Conservation (phyloP, 2,113 vertebrate genomes). For the Neotragus moschatus region DNA sequence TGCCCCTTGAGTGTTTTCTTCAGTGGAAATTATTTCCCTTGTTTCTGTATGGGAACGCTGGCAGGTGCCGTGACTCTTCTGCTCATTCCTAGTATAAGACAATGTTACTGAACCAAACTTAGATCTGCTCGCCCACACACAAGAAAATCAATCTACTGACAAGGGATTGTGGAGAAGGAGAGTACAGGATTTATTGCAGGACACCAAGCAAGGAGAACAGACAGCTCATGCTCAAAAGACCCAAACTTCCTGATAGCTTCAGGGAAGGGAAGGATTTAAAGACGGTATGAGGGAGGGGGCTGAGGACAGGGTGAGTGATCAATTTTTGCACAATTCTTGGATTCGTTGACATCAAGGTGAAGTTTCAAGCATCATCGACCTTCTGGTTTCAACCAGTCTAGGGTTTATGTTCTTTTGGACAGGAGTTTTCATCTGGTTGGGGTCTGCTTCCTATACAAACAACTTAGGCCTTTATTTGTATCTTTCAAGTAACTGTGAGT, state of each 20-base stretch:
- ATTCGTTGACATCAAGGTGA: background rate
- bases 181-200: background rate
- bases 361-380: background rate
- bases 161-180: background rate
- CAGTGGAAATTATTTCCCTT: background rate
- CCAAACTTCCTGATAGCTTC: background rate
- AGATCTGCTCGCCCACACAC: fast-evolving
- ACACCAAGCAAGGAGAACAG: background rate
- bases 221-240: background rate
- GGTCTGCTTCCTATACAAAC: background rate
- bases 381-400: background rate
- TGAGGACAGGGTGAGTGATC: background rate
- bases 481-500: background rate
- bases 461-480: background rate
- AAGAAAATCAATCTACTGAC: background rate
- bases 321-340: background rate
- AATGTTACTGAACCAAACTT: background rate
- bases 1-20: background rate
- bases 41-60: background rate
- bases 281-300: background rate
- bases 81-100: background rate
- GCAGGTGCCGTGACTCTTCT: background rate
- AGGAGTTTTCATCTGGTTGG: background rate
- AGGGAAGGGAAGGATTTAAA: background rate
- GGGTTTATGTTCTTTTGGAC: background rate